Percentiles rank a stretch among this genome's conserved stretches.
Conservation (phyloP, 2,113 vertebrate genomes). For the Noctilio leporinus region DNA sequence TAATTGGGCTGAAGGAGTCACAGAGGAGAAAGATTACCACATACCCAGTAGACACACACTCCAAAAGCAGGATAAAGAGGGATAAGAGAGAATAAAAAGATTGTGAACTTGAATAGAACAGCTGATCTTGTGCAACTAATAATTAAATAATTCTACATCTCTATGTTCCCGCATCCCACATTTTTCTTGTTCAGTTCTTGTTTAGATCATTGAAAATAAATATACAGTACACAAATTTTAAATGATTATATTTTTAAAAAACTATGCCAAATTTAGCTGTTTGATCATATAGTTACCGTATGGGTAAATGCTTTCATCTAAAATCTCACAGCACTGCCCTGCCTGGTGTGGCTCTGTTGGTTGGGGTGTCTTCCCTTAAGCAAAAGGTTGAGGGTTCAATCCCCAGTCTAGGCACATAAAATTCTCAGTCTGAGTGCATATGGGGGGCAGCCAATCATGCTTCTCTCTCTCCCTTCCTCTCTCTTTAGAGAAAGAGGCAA, state of each 20-base stretch:
- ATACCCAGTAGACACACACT: background rate
- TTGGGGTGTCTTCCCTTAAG: too few species aligned
- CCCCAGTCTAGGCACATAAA: too few species aligned
- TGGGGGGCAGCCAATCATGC: too few species aligned
- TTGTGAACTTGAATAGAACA: background rate
- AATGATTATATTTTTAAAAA: constrained; percentile 4
- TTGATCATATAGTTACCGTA: background rate
- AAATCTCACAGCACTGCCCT: background rate
- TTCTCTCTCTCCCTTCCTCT: too few species aligned
- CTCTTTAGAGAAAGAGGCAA: too few species aligned
- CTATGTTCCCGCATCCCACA: background rate
- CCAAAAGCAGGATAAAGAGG: background rate
- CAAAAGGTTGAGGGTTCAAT: too few species aligned
- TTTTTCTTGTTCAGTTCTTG: background rate
- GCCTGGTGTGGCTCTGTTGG: too few species aligned
- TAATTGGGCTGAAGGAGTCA: background rate
- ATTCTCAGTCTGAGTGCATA: too few species aligned
- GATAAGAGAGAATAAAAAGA: background rate
- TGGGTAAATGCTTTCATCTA: background rate
- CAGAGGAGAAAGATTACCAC: background rate
- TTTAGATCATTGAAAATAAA: constrained; percentile 23
- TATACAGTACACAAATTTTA: background rate
- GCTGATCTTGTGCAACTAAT: background rate
- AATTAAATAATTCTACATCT: constrained; percentile 3
- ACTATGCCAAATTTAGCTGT: background rate